These are phyloP conservation scores for Chloroceryle aenea DNA, from an alignment of 2,113 vertebrate genomes.

Conservation along the genomic window DNA sequence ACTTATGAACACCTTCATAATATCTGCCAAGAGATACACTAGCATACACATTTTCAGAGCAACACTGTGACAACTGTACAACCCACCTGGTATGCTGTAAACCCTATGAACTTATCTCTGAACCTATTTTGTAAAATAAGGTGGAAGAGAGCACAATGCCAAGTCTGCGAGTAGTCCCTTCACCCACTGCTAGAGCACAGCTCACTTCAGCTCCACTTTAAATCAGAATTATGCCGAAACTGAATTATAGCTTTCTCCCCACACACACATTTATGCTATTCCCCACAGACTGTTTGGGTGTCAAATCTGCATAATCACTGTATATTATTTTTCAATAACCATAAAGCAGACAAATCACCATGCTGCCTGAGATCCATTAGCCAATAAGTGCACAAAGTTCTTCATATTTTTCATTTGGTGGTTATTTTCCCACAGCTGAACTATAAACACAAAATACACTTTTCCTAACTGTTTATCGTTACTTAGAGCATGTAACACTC, in stretches of 20 bases:
- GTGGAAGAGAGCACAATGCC: neutral
- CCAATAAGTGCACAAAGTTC: constrained; percentile 55
- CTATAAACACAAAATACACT: constrained; percentile 53
- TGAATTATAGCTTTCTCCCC: constrained; percentile 43
- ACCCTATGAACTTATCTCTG: neutral
- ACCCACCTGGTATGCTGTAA: accelerated
- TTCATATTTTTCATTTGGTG: constrained; percentile 37
- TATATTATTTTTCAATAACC: constrained; percentile 70
- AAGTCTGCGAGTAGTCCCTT: neutral
- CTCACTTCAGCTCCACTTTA: neutral
- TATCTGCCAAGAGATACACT: neutral
- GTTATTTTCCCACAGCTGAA: constrained; percentile 39
- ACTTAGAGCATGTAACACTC: neutral
- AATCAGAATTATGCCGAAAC: constrained; percentile 11
- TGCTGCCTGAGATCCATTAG: constrained; percentile 45
- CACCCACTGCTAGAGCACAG: neutral
- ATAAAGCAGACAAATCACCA: constrained; percentile 61
- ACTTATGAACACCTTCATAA: neutral
- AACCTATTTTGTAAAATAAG: neutral
- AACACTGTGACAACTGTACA: neutral
- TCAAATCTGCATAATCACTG: constrained; percentile 65
- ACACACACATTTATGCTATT: constrained; percentile 8
- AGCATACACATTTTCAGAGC: neutral
- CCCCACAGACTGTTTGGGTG: constrained; percentile 49
- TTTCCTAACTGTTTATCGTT: constrained; percentile 40